Evolutionary conservation across 2,113 vertebrate genomes (phyloP).

Genomic region (Formicarius rufipectus): DNA sequence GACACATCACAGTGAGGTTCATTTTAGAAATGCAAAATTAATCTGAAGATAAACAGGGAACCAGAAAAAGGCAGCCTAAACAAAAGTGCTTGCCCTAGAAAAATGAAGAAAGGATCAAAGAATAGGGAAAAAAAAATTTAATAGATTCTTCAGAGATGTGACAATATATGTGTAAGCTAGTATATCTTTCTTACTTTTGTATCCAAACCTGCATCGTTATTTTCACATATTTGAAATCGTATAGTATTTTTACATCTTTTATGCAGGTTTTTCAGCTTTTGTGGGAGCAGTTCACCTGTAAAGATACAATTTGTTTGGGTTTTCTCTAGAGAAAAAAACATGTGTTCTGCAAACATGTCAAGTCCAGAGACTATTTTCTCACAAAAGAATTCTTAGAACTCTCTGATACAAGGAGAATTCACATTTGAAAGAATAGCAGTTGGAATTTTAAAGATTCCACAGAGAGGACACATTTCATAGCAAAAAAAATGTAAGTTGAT

Average conservation of each 20-base stretch:
- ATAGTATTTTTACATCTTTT: neutral
- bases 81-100: neutral
- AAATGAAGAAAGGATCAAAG: neutral
- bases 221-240: neutral
- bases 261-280: neutral
- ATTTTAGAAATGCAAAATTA: neutral
- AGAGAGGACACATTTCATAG: neutral
- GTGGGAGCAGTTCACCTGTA: neutral
- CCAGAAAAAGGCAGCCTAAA: neutral
- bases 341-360: neutral
- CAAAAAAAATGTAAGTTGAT: neutral
- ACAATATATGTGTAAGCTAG: neutral
- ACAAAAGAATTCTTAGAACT: neutral
- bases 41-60: neutral
- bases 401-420: neutral
- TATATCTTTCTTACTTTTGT: neutral
- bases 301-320: neutral
- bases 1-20: neutral
- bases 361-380: neutral
- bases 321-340: neutral
- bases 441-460: neutral
- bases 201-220: neutral
- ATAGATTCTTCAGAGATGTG: neutral
- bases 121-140: rapidly evolving
- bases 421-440: neutral